Evolutionary conservation across 2,888 invertebrate species (phyloP).

Genomic region (Girardia tigrina): DNA sequence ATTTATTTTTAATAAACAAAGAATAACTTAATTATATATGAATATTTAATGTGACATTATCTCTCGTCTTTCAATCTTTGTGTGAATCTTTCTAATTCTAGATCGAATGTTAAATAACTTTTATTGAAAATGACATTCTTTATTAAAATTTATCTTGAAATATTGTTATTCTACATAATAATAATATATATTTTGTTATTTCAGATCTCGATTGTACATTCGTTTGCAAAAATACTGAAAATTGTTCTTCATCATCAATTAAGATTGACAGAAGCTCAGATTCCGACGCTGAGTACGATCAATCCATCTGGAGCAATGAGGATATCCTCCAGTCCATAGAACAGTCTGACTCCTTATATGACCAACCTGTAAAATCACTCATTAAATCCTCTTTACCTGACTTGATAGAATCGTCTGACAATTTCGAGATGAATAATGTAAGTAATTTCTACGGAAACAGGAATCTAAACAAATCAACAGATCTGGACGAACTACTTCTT

Average conservation of each 20-base stretch:
- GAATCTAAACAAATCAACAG: background rate
- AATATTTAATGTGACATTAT: too few relatives aligned
- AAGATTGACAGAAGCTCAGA: background rate
- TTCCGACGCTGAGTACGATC: constrained; percentile 1
- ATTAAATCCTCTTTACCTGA: background rate
- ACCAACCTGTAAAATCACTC: background rate
- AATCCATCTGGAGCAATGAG: background rate
- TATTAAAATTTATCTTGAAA: too few relatives aligned
- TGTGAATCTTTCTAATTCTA: too few relatives aligned
- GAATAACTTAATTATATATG: too few relatives aligned
- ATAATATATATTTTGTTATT: too few relatives aligned
- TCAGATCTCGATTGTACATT: background rate
- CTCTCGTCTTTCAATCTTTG: too few relatives aligned
- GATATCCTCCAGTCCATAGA: constrained; percentile 5
- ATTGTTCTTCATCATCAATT: background rate
- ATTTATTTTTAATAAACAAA: too few relatives aligned
- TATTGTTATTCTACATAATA: too few relatives aligned
- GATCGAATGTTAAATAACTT: too few relatives aligned
- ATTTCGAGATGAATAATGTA: background rate
- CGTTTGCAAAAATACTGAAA: background rate
- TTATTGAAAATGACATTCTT: too few relatives aligned
- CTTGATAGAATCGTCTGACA: background rate
- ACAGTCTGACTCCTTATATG: background rate
- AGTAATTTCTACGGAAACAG: background rate
- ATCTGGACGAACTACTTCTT: constrained; percentile 3